Conservation (phyloP, 2,797 vertebrate genomes). For the Sebastes goodei region DNA sequence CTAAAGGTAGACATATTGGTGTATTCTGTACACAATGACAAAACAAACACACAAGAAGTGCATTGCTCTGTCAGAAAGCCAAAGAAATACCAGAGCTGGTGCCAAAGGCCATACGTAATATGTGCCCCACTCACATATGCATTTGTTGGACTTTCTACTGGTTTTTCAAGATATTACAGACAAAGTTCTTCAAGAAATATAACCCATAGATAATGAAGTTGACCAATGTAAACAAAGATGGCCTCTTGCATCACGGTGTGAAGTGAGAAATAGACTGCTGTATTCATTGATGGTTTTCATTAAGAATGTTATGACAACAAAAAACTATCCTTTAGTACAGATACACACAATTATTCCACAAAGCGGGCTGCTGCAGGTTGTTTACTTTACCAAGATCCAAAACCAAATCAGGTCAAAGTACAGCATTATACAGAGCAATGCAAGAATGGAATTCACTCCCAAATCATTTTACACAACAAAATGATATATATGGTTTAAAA, state of each 20-base stretch:
- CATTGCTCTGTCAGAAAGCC: background rate
- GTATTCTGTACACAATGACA: background rate
- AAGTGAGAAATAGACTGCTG: too few species aligned
- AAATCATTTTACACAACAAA: too few species aligned
- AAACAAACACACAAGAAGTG: background rate
- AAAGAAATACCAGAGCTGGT: background rate
- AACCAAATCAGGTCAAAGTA: too few species aligned
- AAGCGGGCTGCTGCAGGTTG: too few species aligned
- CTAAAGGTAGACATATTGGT: background rate
- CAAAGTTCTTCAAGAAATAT: background rate
- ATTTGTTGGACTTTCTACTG: background rate
- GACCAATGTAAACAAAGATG: constrained; percentile 27
- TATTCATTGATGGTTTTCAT: too few species aligned
- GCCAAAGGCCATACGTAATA: background rate
- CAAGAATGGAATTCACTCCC: too few species aligned
- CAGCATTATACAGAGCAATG: too few species aligned
- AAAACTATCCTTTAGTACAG: too few species aligned
- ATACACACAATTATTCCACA: too few species aligned
- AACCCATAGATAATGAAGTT: background rate
- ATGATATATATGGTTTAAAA: too few species aligned
- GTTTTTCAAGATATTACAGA: background rate
- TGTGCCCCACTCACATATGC: background rate
- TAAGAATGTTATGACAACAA: too few species aligned
- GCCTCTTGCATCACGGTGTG: constrained; percentile 1
- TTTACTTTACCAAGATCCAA: too few species aligned